Base-by-base conservation (phyloP, 2,888 invertebrate species). In the Silvanus unidentatus region DNA sequence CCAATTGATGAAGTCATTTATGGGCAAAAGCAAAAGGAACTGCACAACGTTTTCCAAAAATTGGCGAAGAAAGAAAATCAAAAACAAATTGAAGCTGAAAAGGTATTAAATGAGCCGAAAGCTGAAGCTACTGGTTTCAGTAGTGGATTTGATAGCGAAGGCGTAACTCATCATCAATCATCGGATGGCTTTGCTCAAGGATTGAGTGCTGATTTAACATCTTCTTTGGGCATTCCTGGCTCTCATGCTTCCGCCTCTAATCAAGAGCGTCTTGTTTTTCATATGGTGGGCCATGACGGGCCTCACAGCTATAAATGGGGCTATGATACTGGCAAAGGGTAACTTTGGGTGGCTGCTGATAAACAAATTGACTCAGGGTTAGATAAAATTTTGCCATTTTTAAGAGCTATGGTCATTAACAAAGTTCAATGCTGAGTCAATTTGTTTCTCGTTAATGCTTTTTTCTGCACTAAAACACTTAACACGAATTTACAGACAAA, bases 241-340 rank as follows among this genome's bases (percentile, higher is more conserved):
- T 55, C 55, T 47, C 49, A 55, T 40, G 49, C 47, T 38, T 50
- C 42, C 47, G 49, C 57, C 42, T 51, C 55, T 40, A 49, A 65
- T 28, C 73, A 73, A 27, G 76, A 77, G 44, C 66, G 86, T 45
- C 77, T 85, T 2, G 81, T 84, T 65, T 90, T 88, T 75, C 85
- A 88, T 63, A 81, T 89, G 75, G 84, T 86, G 59, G 89, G 89
- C 51, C 84, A 87, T 72, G 80, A 84, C 55, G 89, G 89, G 36
- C 89, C 89, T 0, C 78, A 85, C 63, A 84, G 86, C 54, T 89
- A 89, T 69, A 83, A 88, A 69, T 89, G 88, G 70, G 89, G 90
- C 60, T 88, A 78, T 68, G 88, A 89, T 65, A 89, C 88, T 40
- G 89, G 89, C 60, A 82, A 83, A 73, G 88, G 88, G 89, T 88